Percentiles rank a stretch among this genome's conserved stretches.
phyloP scores from a whole-genome alignment of 2,888 invertebrate genomes.

The Pediacus dermestoides region DNA sequence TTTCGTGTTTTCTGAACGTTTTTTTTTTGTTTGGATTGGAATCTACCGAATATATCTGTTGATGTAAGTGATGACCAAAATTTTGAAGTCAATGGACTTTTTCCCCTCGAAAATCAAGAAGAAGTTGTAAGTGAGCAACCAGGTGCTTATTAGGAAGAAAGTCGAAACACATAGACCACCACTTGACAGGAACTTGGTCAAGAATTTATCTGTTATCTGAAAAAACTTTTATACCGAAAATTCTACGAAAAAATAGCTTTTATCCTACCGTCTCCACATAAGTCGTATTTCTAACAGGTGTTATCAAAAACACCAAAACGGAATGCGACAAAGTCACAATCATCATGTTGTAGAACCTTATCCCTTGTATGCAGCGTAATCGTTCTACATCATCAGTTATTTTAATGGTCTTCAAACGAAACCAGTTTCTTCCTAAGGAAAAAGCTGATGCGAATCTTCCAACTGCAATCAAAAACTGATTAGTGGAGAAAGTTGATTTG shows the following conservation, averaged over 20 bases:
- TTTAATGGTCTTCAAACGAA: conserved; percentile 14
- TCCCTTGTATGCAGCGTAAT: conserved; percentile 21
- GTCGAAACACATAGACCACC: conserved; percentile 43
- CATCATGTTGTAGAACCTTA: conserved; percentile 22
- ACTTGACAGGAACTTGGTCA: conserved; percentile 39
- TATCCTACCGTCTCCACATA: conserved; percentile 19
- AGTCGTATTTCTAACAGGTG: conserved; percentile 17
- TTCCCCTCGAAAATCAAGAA: conserved; percentile 20
- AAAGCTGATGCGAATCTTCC: conserved; percentile 15
- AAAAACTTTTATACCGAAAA: conserved; percentile 8
- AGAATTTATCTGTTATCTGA: conserved; percentile 19
- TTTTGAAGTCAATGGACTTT: conserved; percentile 19
- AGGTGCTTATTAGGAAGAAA: conserved; percentile 43
- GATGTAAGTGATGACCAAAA: conserved; percentile 26
- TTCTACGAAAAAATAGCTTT: not conserved
- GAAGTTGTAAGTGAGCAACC: conserved; percentile 37
- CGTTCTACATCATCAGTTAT: conserved; percentile 12
- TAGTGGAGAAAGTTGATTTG: not conserved
- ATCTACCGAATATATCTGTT: conserved; percentile 35
- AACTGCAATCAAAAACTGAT: conserved; percentile 11
- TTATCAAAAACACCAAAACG: conserved; percentile 15
- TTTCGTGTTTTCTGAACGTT: not conserved
- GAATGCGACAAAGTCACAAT: conserved; percentile 20
- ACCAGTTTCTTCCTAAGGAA: conserved; percentile 20
- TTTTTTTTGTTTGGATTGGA: not conserved